phyloP scores from a whole-genome alignment of 2,797 vertebrate species.

The Harpagifer antarcticus region DNA sequence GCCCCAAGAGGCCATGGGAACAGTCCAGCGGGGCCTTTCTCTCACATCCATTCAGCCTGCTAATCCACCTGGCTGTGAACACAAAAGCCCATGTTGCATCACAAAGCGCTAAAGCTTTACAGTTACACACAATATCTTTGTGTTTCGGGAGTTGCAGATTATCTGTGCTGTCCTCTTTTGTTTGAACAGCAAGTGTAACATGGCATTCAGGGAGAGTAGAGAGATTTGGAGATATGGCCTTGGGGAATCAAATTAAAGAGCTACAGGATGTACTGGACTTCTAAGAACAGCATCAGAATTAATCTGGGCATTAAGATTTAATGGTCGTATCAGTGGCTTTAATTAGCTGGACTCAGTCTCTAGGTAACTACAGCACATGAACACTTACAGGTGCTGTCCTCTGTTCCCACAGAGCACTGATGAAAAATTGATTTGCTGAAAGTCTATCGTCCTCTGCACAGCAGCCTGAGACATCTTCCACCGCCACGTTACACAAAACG shows the following conservation, averaged over 20 bases:
- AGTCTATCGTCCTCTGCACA: constrained; percentile 32
- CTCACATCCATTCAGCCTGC: constrained; percentile 51
- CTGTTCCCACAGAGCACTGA: constrained; percentile 22
- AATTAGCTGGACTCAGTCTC: constrained; percentile 57
- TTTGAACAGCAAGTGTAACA: constrained; percentile 6
- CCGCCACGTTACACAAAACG: constrained; percentile 49
- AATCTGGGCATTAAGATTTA: constrained; percentile 64
- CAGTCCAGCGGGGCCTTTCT: constrained; percentile 36
- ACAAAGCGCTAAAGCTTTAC: constrained; percentile 51
- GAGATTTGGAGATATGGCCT: constrained; percentile 22
- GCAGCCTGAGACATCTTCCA: constrained; percentile 33
- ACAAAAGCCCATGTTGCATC: constrained; percentile 63
- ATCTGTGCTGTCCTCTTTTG: constrained; percentile 1
- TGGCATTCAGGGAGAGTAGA: not conserved
- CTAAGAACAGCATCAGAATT: constrained; percentile 58
- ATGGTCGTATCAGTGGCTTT: constrained; percentile 58
- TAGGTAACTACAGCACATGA: constrained; percentile 49
- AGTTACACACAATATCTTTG: constrained; percentile 29
- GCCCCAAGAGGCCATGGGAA: constrained; percentile 33
- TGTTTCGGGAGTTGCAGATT: constrained; percentile 38
- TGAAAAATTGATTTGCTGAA: constrained; percentile 67
- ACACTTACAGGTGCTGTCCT: constrained; percentile 19
- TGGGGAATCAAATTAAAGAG: constrained; percentile 34
- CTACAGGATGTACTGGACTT: constrained; percentile 37
- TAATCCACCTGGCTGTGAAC: constrained; percentile 59